phyloP scores from a whole-genome alignment of 1,140 invertebrate species.

The Euschistus heros region DNA sequence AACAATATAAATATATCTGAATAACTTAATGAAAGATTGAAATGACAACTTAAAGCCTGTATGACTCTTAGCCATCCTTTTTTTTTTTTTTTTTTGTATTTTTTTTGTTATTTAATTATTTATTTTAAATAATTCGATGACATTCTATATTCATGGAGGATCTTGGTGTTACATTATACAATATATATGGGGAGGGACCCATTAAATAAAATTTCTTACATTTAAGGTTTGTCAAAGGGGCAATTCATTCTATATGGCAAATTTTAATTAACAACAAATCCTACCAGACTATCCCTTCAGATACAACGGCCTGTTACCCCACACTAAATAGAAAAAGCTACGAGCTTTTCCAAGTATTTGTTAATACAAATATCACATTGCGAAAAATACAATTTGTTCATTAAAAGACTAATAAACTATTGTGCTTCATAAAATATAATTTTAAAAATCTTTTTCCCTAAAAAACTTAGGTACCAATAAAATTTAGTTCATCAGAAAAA shows the following conservation, averaged over 20 bases:
- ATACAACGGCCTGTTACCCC: slow-evolving; percentile 18
- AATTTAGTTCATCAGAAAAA: slow-evolving; percentile 11
- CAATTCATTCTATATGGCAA: slow-evolving; percentile 8
- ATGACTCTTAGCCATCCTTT: background rate
- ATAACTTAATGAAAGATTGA: slow-evolving; percentile 14
- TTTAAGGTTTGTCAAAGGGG: background rate
- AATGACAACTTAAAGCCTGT: slow-evolving; percentile 22
- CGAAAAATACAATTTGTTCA: slow-evolving; percentile 22
- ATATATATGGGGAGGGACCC: slow-evolving; percentile 8
- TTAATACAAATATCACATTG: slow-evolving; percentile 25
- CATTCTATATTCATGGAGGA: slow-evolving; percentile 1
- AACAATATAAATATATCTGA: slow-evolving; percentile 20
- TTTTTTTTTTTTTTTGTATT: slow-evolving; percentile 13
- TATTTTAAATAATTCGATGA: slow-evolving; percentile 7
- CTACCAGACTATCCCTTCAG: slow-evolving; percentile 4
- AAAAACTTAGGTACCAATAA: slow-evolving; percentile 13
- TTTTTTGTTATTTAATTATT: background rate
- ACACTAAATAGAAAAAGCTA: slow-evolving; percentile 17
- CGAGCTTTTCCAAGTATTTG: slow-evolving; percentile 21
- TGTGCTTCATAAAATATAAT: slow-evolving; percentile 25
- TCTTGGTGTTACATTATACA: slow-evolving; percentile 15
- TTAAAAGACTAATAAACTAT: slow-evolving; percentile 19
- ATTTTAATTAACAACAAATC: slow-evolving; percentile 6
- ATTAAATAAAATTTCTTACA: slow-evolving; percentile 9
- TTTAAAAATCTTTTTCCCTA: slow-evolving; percentile 11